Conservation (phyloP, 2,888 invertebrate species). For the Lydus trimaculatus region DNA sequence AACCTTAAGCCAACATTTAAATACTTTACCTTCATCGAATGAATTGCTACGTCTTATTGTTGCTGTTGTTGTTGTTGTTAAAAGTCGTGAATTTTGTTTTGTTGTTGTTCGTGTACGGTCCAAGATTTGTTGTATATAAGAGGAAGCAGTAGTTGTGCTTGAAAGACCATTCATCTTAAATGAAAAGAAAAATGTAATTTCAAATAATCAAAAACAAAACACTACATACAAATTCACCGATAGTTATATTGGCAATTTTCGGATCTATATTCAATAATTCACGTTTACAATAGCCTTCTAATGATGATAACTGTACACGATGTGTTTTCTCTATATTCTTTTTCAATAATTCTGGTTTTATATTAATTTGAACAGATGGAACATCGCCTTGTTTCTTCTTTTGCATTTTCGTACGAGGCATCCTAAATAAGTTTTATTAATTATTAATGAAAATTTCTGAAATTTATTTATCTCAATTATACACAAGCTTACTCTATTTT, state of each 20-base stretch:
- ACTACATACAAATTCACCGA: conserved; percentile 37
- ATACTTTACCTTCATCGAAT: conserved; percentile 34
- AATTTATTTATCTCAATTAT: background rate
- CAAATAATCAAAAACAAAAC: background rate
- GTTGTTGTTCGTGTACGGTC: conserved; percentile 21
- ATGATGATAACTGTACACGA: background rate
- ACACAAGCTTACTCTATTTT: no score
- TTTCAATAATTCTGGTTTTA: background rate
- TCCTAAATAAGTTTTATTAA: background rate
- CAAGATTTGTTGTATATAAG: conserved; percentile 16
- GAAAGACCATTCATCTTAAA: conserved; percentile 9
- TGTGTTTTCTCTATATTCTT: background rate
- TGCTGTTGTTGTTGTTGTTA: background rate
- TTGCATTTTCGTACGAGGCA: background rate
- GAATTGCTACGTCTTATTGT: conserved; percentile 27
- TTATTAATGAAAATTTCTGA: no score
- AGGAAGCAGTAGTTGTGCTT: conserved; percentile 12
- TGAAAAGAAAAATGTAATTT: conserved; percentile 10
- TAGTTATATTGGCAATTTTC: conserved; percentile 27
- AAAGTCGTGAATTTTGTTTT: conserved; percentile 13
- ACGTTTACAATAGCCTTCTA: conserved; percentile 5
- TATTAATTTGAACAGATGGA: background rate
- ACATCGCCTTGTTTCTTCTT: background rate
- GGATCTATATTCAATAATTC: conserved; percentile 13
- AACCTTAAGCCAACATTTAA: background rate